phyloP scores from a whole-genome alignment of 2,888 invertebrate genomes.

The Drosophila rellima region DNA sequence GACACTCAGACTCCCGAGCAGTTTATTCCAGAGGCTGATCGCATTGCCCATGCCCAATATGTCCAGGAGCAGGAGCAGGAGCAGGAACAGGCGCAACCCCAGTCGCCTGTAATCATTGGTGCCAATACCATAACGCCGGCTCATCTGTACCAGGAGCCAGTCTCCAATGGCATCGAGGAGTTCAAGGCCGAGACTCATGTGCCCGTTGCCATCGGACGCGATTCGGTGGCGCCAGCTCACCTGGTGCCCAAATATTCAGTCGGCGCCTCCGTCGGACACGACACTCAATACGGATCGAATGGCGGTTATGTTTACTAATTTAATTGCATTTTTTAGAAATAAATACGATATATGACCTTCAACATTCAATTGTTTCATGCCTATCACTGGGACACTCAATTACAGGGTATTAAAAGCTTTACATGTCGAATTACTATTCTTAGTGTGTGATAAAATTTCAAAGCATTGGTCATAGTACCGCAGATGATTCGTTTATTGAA shows the following conservation, averaged over 20 bases:
- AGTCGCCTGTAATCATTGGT: conserved; percentile 39
- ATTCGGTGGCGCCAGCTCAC: conserved; percentile 53
- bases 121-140: conserved; percentile 45
- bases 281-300: conserved; percentile 82
- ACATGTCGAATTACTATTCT: conserved; percentile 8
- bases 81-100: conserved; percentile 8
- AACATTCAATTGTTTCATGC: background rate
- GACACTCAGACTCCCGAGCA: conserved; percentile 55
- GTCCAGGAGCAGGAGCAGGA: conserved; percentile 16
- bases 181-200: conserved; percentile 63
- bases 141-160: conserved; percentile 60
- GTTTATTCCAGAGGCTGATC: conserved; percentile 47
- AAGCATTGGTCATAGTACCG: background rate
- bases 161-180: conserved; percentile 70
- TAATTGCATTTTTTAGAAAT: conserved; percentile 1
- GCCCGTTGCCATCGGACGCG: conserved; percentile 53
- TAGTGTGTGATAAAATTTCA: conserved; percentile 6
- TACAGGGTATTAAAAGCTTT: conserved; percentile 7
- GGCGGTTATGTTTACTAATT: conserved; percentile 83
- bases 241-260: conserved; percentile 24
- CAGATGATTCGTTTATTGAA: too few species aligned
- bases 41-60: conserved; percentile 45
- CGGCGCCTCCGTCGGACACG: conserved; percentile 49
- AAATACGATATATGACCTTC: background rate
- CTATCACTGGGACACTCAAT: background rate